Conservation (phyloP, 2,113 vertebrate species). For the Phocoena sinus region DNA sequence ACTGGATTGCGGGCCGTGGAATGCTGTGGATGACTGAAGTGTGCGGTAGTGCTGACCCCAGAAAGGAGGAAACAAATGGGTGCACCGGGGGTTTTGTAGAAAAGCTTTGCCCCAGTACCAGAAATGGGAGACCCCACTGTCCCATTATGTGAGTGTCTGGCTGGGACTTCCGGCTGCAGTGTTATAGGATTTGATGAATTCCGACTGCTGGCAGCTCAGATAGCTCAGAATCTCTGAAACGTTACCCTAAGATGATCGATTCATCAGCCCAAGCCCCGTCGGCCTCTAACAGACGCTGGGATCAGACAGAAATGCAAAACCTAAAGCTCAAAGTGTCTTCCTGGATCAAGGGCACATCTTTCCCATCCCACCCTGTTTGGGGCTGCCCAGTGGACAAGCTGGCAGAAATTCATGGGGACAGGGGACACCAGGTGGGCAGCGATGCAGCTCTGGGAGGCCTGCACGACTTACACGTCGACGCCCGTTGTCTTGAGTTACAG, state of each 20-base stretch:
- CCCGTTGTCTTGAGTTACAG: fast-evolving
- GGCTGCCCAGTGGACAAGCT: not conserved
- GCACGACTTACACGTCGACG: fast-evolving
- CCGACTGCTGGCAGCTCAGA: constrained; percentile 44
- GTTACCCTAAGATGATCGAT: constrained; percentile 31
- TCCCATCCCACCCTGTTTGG: not conserved
- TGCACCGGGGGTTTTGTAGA: not conserved
- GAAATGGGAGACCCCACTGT: not conserved
- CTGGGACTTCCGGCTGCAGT: not conserved
- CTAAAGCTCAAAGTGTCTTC: not conserved
- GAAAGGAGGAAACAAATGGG: not conserved
- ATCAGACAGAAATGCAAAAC: constrained; percentile 12
- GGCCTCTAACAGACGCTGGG: constrained; percentile 19
- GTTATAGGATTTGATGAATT: not conserved
- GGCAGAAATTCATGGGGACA: not conserved
- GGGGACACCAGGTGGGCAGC: fast-evolving
- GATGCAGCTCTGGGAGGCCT: fast-evolving
- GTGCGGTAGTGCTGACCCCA: not conserved
- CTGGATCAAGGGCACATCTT: not conserved
- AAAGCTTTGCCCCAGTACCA: not conserved
- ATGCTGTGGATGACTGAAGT: constrained; percentile 42
- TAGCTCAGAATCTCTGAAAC: not conserved
- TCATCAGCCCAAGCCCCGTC: not conserved
- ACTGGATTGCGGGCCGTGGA: constrained; percentile 33
- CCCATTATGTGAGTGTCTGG: not conserved